A percentile compares a stretch with the other conserved stretches of the same genome.
These are phyloP conservation scores for Momotus momota DNA, from an alignment of 2,797 vertebrate genomes.

Conservation along the genomic window DNA sequence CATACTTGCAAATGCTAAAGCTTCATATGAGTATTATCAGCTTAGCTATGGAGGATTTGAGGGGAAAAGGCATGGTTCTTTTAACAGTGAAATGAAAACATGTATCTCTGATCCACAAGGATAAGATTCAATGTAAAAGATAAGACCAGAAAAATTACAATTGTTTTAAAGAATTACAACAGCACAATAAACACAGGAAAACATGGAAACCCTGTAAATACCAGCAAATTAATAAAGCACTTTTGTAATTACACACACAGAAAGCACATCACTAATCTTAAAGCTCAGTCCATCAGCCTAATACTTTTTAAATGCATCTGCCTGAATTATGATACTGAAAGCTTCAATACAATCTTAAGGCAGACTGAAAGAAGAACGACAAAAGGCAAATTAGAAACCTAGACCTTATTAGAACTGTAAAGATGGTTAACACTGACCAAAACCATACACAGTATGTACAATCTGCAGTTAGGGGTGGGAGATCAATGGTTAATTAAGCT, in stretches of 20 bases:
- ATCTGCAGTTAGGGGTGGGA: not conserved
- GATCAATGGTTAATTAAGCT: not conserved
- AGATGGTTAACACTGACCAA: not conserved
- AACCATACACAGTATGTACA: not conserved
- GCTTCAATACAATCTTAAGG: not conserved
- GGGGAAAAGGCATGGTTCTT: not conserved
- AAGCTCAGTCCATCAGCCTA: not conserved
- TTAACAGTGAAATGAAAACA: not conserved
- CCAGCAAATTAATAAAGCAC: not conserved
- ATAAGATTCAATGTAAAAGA: conserved; percentile 10
- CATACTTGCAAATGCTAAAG: conserved; percentile 29
- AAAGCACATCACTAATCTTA: not conserved
- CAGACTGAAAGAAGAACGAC: not conserved
- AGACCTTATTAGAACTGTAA: not conserved
- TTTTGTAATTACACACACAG: not conserved
- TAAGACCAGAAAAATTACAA: not conserved
- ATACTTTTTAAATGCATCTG: not conserved
- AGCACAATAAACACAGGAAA: not conserved
- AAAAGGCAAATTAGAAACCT: conserved; percentile 7
- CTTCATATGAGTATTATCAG: conserved; percentile 1
- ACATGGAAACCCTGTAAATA: not conserved
- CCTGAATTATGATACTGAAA: not conserved
- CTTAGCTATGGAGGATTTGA: not conserved
- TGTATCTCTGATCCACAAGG: not conserved
- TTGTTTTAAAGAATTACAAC: conserved; percentile 20